Percentiles rank a stretch among this genome's conserved stretches.
These are phyloP conservation scores for Drosophila gaucha DNA, from an alignment of 2,888 invertebrate genomes.

Conservation along the genomic window DNA sequence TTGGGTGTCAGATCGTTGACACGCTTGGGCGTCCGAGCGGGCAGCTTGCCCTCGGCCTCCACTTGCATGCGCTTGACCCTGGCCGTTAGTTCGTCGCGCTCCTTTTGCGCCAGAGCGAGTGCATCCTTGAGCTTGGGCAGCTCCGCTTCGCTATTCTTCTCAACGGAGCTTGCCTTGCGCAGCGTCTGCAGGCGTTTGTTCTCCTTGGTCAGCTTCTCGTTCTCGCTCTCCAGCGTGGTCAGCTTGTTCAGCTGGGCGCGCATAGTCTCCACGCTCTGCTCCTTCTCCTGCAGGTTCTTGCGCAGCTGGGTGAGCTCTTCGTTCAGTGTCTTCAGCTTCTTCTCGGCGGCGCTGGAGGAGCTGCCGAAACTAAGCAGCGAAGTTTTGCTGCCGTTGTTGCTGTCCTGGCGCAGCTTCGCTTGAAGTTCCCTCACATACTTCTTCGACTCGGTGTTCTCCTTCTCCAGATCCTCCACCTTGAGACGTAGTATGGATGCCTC, in stretches of 20 bases:
- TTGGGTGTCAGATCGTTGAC: constrained; percentile 87
- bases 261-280: constrained; percentile 91
- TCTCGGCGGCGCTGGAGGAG: constrained; percentile 72
- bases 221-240: constrained; percentile 89
- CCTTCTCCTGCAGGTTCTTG: constrained; percentile 92
- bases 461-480: constrained; percentile 93
- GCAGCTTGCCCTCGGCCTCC: constrained; percentile 88
- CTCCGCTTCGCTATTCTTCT: constrained; percentile 84
- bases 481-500: constrained; percentile 93
- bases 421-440: constrained; percentile 91
- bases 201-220: constrained; percentile 90
- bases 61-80: constrained; percentile 88
- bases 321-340: constrained; percentile 87
- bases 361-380: constrained; percentile 58
- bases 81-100: constrained; percentile 88
- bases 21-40: constrained; percentile 90
- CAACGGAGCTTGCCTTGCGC: constrained; percentile 84
- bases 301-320: constrained; percentile 90
- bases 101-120: constrained; percentile 87
- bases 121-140: constrained; percentile 86
- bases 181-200: constrained; percentile 88
- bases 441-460: constrained; percentile 90
- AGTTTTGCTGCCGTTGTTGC: constrained; percentile 51
- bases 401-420: constrained; percentile 86
- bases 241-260: constrained; percentile 89